These are phyloP conservation scores for Paramuricea clavata DNA, from an alignment of 92 coral and sea anemone species.

Conservation along the genomic window DNA sequence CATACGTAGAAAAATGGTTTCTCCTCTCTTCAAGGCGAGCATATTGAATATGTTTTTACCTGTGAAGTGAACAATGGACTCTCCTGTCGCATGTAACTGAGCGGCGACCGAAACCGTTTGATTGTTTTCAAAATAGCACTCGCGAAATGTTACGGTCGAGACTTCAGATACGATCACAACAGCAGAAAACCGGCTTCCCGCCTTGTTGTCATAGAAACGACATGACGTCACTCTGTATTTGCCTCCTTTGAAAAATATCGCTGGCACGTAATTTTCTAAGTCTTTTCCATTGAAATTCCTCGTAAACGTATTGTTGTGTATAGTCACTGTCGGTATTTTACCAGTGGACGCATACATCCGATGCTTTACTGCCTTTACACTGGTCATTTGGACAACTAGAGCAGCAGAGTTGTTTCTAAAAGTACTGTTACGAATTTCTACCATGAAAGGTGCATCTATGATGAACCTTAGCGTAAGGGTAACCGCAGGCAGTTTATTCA, in stretches of 20 bases:
- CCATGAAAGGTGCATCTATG: not conserved
- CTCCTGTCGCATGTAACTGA: not conserved
- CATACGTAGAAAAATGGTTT: not conserved
- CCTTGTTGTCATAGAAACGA: conserved; percentile 30
- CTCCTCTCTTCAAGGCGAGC: not conserved
- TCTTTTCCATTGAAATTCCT: not conserved
- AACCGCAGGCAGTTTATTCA: not conserved
- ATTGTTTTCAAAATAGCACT: conserved; percentile 23
- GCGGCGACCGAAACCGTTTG: not conserved
- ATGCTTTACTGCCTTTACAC: too few relatives aligned
- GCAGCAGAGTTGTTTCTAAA: conserved; percentile 22
- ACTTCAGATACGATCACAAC: not conserved
- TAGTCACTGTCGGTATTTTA: not conserved
- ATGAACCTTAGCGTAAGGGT: not conserved
- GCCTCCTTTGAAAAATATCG: not conserved
- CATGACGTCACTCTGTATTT: not conserved
- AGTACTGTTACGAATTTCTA: not conserved
- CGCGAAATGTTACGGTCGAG: not conserved
- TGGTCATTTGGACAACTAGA: not conserved
- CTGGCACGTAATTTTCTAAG: not conserved
- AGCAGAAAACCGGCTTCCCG: not conserved
- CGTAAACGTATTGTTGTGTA: conserved; percentile 11
- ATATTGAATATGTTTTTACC: conserved; percentile 9
- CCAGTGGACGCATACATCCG: too few relatives aligned
- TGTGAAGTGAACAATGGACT: not conserved